Percentiles rank a stretch among this genome's conserved stretches.
These are phyloP conservation scores for Limnothrissa miodon DNA, from an alignment of 2,113 vertebrate genomes.

Conservation along the genomic window DNA sequence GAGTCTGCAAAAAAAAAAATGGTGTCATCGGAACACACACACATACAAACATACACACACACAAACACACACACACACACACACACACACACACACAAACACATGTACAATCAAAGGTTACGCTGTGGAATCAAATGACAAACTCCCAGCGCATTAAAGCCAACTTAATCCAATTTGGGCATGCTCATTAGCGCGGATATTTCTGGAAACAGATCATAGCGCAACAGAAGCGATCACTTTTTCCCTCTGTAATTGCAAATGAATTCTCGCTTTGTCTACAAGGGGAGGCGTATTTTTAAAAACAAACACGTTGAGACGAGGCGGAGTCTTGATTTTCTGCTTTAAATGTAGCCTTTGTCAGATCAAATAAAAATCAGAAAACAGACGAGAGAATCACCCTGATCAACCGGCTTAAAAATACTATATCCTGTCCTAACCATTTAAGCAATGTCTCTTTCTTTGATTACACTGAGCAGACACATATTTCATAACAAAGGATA, in stretches of 20 bases:
- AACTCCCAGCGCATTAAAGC: constrained; percentile 43
- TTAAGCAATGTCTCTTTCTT: neutral
- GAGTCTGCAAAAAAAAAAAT: neutral
- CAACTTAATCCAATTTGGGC: constrained; percentile 59
- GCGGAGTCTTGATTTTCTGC: neutral
- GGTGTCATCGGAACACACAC: neutral
- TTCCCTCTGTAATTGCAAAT: constrained; percentile 54
- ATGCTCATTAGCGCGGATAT: constrained; percentile 58
- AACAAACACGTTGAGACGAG: constrained; percentile 33
- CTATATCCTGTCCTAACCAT: constrained; percentile 6
- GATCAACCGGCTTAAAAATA: constrained; percentile 8
- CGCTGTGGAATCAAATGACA: constrained; percentile 36
- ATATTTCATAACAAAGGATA: neutral
- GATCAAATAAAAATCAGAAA: neutral
- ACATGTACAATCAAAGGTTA: constrained; percentile 16
- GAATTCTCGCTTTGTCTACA: constrained; percentile 56
- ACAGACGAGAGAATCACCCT: constrained; percentile 1
- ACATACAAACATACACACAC: constrained; percentile 20
- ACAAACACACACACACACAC: constrained; percentile 4
- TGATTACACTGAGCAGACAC: neutral
- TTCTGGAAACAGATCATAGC: constrained; percentile 62
- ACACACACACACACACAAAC: constrained; percentile 12
- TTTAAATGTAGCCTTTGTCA: constrained; percentile 26
- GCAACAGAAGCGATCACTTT: constrained; percentile 52
- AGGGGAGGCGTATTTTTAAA: constrained; percentile 38